phyloP scores from a whole-genome alignment of 2,113 vertebrate species.

The Sphyrna mokarran region DNA sequence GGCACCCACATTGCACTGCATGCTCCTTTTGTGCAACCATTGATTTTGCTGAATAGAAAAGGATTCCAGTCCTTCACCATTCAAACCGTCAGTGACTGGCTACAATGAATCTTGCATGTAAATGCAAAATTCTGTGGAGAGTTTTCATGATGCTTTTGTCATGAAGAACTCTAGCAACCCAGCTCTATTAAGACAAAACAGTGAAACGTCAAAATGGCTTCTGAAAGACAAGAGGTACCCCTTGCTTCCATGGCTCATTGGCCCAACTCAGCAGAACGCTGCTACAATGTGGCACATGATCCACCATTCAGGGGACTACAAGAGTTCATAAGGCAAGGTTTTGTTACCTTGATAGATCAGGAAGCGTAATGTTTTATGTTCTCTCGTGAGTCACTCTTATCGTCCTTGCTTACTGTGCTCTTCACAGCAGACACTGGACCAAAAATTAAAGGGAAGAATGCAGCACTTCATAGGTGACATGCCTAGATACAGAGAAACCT shows the following conservation, averaged over 20 bases:
- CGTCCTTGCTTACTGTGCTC: not conserved
- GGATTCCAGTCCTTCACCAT: not conserved
- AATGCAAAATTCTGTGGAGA: not conserved
- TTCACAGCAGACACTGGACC: not conserved
- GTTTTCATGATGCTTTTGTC: not conserved
- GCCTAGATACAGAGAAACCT: not conserved
- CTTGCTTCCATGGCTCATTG: slow-evolving; percentile 2
- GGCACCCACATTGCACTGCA: not conserved
- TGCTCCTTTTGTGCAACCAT: not conserved
- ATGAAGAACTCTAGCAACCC: not conserved
- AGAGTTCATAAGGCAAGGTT: not conserved
- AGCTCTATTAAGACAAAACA: slow-evolving; percentile 4
- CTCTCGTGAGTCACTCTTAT: not conserved
- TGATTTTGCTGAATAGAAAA: not conserved
- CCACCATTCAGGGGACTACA: not conserved
- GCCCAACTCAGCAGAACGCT: not conserved
- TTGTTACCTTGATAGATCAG: not conserved
- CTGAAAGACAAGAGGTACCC: not conserved
- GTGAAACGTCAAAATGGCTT: not conserved
- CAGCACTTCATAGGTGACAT: too few species aligned
- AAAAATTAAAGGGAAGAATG: not conserved
- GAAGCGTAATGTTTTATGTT: not conserved
- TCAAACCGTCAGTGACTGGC: not conserved
- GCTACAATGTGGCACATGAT: not conserved
- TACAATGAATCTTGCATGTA: not conserved